Base-by-base conservation (phyloP, 2,113 vertebrate genomes). In the Phocoena sinus region DNA sequence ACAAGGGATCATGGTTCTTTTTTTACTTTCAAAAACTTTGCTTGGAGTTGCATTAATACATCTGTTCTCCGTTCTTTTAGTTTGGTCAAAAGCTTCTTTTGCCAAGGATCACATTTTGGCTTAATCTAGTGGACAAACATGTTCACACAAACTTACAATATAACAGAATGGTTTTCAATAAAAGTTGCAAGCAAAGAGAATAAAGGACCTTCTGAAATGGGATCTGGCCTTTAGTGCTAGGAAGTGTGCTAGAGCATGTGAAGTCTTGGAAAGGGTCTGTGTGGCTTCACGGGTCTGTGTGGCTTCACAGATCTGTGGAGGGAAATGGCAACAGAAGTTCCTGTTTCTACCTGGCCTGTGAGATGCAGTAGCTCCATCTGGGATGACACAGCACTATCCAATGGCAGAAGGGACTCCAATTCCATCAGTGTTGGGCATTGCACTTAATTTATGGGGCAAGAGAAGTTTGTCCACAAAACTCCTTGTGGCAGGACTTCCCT, bases 51-150 rank as follows among this genome's bases (percentile, higher is more conserved):
- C 89, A 99, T 95, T 82, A 98, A 94, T 41, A 98, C 98, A 97
- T 99, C 98, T 9, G 98, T 88, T 96, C 96, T 98, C 31, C 79
- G 77, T 6, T 99, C 98, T 94, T 99, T 98, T n/a, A 99, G 97
- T 97, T 99, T 98, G 28, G 97, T 97, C 73, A 98, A 31, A 96
- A 98, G 94, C 47, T 99, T 99, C 97, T 99, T 98, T 86, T 99
- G 98, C 98, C 99, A 99, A 8, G 97, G 98, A 97, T 99, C 99
- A 94, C 67, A 96, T 97, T 98, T 98, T 92, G 99, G 98, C 94
- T 99, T 99, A 94, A 99, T 98, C 98, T 99, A 70, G 10, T 36
- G 96, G 84, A 97, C 21, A 96, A 93, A 96, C 14, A 77, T 3
- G 13, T 79, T 63, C 74, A 85, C 23, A 77, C 9, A 90, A 77